Base-by-base conservation (phyloP, 1,140 invertebrate species). In the Contarinia nasturtii region DNA sequence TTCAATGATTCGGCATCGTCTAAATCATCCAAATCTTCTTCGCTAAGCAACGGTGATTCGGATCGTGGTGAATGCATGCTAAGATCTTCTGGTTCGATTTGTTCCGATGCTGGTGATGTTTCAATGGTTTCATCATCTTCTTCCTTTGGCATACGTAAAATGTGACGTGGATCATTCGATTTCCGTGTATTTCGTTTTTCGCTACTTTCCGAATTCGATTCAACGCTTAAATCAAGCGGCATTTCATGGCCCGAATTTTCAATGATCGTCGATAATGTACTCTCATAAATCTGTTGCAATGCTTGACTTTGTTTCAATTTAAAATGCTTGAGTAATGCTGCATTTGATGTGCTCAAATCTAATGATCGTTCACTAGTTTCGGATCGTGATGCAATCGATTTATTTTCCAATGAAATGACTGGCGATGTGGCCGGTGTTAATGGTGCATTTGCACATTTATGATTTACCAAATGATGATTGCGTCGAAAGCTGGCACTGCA, bases 61-160 rank as follows among this genome's bases (percentile, higher is more conserved):
- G 36, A 55, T 46, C 33, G 17, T 12, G 48, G 33, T 43, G 42
- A 38, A 40, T 58, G 59, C 71, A 83, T 77, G 7, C 78, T 81
- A 18, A 90, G 65, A 59, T 91, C 86, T 60, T 91, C 86, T 0
- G 87, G 87, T 60, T 90, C 86, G 0, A 85, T 89, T 63, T 91
- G 86, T 60, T 86, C 85, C 0, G 83, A 82, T 4, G 77, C 54
- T 40, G 68, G 56, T 4, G 67, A 58, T 17, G 61, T 62, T 33
- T 63, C 51, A 22, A 61, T 53, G 41, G 54, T 57, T 43, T 56
- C 50, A 15, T 58, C 56, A n/a, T n/a, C 27, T 27, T 3, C 10
- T 43, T 64, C 60, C 27, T 34, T 17, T 27, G 61, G 55, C 22
- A 59, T 49, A n/a, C 63, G 61, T 46, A 72, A 64, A 8, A 72